Evolutionary conservation across 2,113 vertebrate genomes (phyloP).

Genomic region (Cephalophus harveyi): DNA sequence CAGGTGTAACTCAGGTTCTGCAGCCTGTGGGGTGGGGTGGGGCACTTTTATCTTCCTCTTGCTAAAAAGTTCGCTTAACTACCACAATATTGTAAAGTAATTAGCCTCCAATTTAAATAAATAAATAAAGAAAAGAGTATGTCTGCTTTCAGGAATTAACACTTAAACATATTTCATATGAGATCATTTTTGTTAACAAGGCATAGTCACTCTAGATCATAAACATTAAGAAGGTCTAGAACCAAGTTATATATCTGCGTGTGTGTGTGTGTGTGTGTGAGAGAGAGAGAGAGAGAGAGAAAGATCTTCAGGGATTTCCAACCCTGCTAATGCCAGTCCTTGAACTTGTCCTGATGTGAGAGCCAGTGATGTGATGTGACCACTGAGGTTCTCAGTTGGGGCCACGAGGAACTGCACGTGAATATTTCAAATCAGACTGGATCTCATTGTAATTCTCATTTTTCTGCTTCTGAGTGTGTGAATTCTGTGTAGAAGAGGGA

Average conservation of each 20-base stretch:
- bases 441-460: neutral
- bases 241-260: neutral
- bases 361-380: neutral
- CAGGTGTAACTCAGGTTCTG: neutral
- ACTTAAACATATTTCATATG: neutral
- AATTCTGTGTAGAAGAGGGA: neutral
- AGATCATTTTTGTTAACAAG: neutral
- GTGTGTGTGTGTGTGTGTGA: neutral
- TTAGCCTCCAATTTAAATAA: neutral
- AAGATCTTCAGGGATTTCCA: neutral
- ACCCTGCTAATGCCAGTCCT: neutral
- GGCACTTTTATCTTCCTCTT: neutral
- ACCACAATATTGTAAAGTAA: neutral
- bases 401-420: neutral
- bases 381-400: neutral
- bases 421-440: neutral
- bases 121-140: neutral
- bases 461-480: neutral
- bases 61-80: neutral
- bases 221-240: neutral
- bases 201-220: neutral
- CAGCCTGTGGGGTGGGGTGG: neutral
- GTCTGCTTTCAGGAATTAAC: neutral
- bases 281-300: neutral
- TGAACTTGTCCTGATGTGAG: neutral